Conservation (phyloP, 2,113 vertebrate species). For the Glaucidium brasilianum region DNA sequence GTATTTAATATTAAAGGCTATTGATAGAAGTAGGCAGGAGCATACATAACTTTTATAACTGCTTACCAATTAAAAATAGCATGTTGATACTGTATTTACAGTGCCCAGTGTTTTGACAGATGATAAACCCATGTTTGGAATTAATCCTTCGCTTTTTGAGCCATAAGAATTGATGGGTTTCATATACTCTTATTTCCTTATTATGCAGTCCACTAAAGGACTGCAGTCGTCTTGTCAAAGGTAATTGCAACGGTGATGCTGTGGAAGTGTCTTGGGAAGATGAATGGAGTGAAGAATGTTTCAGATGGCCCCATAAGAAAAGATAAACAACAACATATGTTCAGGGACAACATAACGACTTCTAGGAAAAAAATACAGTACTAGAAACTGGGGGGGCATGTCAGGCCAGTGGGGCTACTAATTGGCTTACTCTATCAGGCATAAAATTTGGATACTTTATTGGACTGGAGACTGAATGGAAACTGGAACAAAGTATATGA, state of each 20-base stretch:
- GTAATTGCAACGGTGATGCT: neutral
- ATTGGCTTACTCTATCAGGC: neutral
- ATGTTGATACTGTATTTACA: neutral
- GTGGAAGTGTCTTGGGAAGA: slow-evolving; percentile 2
- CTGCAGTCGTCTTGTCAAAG: neutral
- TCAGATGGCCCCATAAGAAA: neutral
- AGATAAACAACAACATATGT: neutral
- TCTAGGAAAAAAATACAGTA: neutral
- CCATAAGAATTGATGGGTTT: neutral
- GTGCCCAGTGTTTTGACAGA: neutral
- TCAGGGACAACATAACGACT: neutral
- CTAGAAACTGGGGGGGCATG: neutral
- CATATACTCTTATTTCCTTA: neutral
- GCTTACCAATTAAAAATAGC: neutral
- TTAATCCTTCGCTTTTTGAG: neutral
- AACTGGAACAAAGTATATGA: neutral
- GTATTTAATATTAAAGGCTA: neutral
- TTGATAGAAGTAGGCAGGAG: neutral
- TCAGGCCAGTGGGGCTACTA: neutral
- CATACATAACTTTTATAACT: neutral
- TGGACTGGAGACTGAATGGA: slow-evolving; percentile 9
- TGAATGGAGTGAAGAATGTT: neutral
- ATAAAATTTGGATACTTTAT: neutral
- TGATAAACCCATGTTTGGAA: neutral
- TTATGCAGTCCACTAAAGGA: neutral